phyloP scores from a whole-genome alignment of 1,140 invertebrate species.

The Eueides isabella region DNA sequence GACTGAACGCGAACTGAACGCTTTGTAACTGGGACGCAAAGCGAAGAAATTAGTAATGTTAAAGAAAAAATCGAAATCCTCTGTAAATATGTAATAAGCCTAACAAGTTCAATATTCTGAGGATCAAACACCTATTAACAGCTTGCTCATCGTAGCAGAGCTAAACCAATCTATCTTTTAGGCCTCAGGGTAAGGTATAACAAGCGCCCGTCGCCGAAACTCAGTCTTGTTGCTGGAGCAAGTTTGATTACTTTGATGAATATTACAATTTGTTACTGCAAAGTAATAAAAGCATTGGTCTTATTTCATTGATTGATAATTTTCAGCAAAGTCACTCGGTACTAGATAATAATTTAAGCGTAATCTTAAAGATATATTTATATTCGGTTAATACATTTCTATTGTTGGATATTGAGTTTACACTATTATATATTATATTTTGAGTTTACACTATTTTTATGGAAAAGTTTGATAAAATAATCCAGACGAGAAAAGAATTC shows the following conservation, averaged over 20 bases:
- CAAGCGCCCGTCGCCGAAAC: conserved; percentile 1
- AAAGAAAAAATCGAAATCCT: background rate
- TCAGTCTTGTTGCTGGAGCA: background rate
- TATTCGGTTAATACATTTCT: too few species aligned
- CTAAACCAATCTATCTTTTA: conserved; percentile 13
- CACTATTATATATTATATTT: too few species aligned
- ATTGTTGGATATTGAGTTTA: too few species aligned
- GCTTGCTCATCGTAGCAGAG: conserved; percentile 11
- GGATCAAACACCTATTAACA: conserved; percentile 1
- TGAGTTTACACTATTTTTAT: too few species aligned
- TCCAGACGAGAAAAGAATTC: too few species aligned
- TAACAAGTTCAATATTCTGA: conserved; percentile 2
- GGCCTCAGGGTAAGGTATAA: conserved; percentile 7
- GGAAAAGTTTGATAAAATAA: too few species aligned
- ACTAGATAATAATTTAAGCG: too few species aligned
- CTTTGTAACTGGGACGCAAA: too few species aligned
- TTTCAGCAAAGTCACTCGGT: background rate
- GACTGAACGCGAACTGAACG: too few species aligned
- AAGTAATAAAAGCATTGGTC: background rate
- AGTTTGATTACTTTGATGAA: conserved; percentile 1
- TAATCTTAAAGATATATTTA: too few species aligned
- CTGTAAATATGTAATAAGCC: background rate
- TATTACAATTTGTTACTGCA: background rate
- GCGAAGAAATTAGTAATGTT: background rate
- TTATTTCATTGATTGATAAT: background rate